Evolutionary conservation across 1,140 invertebrate genomes (phyloP), one percentile per base, ranked within the genome.

Genomic region (Samia ricini): DNA sequence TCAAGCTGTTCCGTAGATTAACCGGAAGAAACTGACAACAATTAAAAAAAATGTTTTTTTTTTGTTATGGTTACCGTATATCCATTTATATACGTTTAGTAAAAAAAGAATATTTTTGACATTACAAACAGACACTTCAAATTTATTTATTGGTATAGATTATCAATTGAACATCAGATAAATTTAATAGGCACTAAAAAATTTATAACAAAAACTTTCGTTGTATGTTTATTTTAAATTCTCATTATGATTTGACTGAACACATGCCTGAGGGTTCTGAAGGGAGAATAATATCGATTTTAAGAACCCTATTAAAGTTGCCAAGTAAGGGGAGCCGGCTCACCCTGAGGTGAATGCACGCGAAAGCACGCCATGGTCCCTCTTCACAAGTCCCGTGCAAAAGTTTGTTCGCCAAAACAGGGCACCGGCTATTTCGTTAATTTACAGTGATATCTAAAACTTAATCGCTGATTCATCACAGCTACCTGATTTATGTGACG

Each of bases 271-370:
- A 42, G 33, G 33, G 33, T 42, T 12, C 33, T 12, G n/a, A 42
- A 42, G 1, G 1, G 33, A 42, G 10, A 15, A 15, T 10, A 33
- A 56, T 86, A 89, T 89, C 71, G 86, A 89, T 52, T 89, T 89
- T 89, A 81, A 81, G 83, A 88, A 83, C 83, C 86, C 76, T 85
- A 86, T 79, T 80, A 81, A 76, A 73, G 75, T 76, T 60, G 69
- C 56, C 52, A 66, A 60, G 63, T 63, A 73, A 77, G 81, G 80
- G 83, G 81, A 74, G 67, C 50, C 33, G 33, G 33, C 8, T 42
- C 33, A 42, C 33, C 33, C 63, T 33, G 77, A 81, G 86, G 82
- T 89, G 80, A 88, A 88, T 59, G 86, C 71, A 81, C 86, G 74
- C 68, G 36, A 64, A 29, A 79, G 72, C 75, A 81, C 78, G 79